Percentiles rank a stretch among this genome's conserved stretches.
Conservation (phyloP, 2,888 invertebrate genomes). For the Patella pellucida region DNA sequence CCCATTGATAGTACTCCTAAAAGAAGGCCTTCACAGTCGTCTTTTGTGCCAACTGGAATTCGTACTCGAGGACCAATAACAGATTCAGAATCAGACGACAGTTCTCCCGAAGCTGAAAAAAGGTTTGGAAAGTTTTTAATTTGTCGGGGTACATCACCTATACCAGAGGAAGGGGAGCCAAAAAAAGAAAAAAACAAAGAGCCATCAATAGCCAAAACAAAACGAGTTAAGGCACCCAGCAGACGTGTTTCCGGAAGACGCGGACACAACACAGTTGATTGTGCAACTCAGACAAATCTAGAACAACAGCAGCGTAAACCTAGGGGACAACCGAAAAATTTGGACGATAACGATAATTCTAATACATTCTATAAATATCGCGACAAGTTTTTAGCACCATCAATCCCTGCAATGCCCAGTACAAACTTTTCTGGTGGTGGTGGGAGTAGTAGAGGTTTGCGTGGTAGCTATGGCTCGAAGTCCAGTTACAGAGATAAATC, state of each 20-base stretch:
- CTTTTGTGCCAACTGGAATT: conserved; percentile 12
- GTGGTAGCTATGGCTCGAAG: conserved; percentile 24
- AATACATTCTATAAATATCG: conserved; percentile 55
- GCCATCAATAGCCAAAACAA: conserved; percentile 53
- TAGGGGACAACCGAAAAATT: not conserved
- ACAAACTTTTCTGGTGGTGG: conserved; percentile 23
- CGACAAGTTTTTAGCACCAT: conserved; percentile 46
- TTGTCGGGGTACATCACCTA: conserved; percentile 65
- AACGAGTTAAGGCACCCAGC: conserved; percentile 49
- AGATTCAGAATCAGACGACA: conserved; percentile 53
- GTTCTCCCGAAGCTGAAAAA: conserved; percentile 63
- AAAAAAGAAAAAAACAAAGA: conserved; percentile 39
- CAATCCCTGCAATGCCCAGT: conserved; percentile 34
- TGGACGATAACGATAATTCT: not conserved
- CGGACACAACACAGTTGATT: conserved; percentile 48
- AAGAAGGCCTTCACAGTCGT: conserved; percentile 13
- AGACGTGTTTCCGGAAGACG: conserved; percentile 34
- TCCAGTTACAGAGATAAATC: conserved; percentile 43
- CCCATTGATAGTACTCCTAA: conserved; percentile 21
- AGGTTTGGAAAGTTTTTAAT: conserved; percentile 53
- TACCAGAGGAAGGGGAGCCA: conserved; percentile 51
- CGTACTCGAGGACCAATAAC: conserved; percentile 6
- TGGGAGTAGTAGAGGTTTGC: conserved; percentile 15
- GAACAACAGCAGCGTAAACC: conserved; percentile 36
- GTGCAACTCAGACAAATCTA: conserved; percentile 54